Percentiles rank a stretch among this genome's conserved stretches.
These are phyloP conservation scores for Triplophysa dalaica DNA, from an alignment of 2,113 vertebrate species.

Conservation along the genomic window DNA sequence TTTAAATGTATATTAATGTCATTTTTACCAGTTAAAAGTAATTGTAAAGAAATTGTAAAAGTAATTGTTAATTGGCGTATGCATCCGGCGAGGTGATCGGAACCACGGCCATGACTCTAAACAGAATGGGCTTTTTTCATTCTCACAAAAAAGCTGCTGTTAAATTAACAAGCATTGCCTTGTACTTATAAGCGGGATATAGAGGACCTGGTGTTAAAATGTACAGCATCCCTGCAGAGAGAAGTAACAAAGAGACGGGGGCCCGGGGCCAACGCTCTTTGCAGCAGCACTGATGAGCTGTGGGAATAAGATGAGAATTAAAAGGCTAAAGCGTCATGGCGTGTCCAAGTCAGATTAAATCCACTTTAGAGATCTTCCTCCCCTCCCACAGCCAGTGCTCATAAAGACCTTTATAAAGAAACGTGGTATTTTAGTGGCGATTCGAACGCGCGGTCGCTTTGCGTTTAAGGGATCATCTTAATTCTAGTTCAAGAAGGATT, in stretches of 20 bases:
- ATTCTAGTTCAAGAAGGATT: not conserved
- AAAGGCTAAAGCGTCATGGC: conserved; percentile 40
- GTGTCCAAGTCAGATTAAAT: conserved; percentile 29
- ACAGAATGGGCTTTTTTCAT: not conserved
- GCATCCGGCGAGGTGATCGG: not conserved
- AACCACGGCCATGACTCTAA: not conserved
- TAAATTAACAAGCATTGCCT: conserved; percentile 14
- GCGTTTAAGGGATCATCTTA: conserved; percentile 26
- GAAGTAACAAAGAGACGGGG: conserved; percentile 18
- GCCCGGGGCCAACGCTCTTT: conserved; percentile 18
- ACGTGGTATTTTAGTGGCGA: not conserved
- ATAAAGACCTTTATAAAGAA: not conserved
- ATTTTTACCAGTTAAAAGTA: not conserved
- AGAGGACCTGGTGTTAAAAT: not conserved
- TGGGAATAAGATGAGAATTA: conserved; percentile 25
- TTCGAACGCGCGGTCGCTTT: not conserved
- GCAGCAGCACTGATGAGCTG: conserved; percentile 8
- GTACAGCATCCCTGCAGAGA: conserved; percentile 32
- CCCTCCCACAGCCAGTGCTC: not conserved
- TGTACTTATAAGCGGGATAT: conserved; percentile 5
- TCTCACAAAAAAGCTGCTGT: not conserved
- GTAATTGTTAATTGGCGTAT: not conserved
- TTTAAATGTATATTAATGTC: too few species aligned
- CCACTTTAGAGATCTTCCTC: conserved; percentile 35
- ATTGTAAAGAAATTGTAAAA: too few species aligned